phyloP scores from a whole-genome alignment of 2,113 vertebrate species.

The Mirza zaza region DNA sequence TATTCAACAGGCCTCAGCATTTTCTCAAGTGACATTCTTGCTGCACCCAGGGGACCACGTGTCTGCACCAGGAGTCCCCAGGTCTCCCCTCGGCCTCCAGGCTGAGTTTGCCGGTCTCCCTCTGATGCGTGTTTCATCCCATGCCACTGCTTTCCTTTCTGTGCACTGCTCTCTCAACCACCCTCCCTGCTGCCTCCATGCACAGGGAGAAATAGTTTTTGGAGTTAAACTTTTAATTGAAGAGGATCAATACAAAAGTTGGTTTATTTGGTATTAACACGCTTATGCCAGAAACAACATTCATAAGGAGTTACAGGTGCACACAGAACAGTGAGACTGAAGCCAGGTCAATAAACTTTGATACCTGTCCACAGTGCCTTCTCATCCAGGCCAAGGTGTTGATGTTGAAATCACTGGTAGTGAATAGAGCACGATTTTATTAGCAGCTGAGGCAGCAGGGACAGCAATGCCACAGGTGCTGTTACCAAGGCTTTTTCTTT shows the following conservation, averaged over 20 bases:
- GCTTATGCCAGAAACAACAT: neutral
- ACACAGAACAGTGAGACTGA: neutral
- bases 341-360: neutral
- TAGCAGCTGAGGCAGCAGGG: accelerated
- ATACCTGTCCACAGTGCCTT: neutral
- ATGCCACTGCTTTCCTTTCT: neutral
- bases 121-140: accelerated
- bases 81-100: neutral
- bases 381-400: neutral
- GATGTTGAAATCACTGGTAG: accelerated
- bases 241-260: neutral
- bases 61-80: too few species aligned
- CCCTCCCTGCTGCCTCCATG: neutral
- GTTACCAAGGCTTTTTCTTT: accelerated
- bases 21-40: accelerated
- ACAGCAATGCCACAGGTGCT: accelerated
- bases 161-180: neutral
- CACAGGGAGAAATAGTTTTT: neutral
- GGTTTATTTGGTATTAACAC: neutral
- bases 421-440: accelerated
- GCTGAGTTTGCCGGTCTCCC: too few species aligned
- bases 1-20: accelerated
- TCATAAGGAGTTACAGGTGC: accelerated
- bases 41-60: accelerated
- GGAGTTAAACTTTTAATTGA: neutral